These are phyloP conservation scores for Cosmia trapezina DNA, from an alignment of 2,888 invertebrate species.

Conservation along the genomic window DNA sequence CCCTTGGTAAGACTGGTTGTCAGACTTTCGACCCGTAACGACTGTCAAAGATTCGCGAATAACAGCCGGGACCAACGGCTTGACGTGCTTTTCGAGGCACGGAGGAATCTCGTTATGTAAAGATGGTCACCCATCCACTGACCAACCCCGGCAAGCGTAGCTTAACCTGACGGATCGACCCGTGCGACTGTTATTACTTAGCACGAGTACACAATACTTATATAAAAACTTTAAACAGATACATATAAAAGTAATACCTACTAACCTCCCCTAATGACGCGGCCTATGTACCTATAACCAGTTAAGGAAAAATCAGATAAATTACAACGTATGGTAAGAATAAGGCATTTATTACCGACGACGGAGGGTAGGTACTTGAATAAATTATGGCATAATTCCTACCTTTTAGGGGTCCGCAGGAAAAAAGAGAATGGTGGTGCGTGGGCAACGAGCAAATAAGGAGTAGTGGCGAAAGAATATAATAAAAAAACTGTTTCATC, in stretches of 20 bases:
- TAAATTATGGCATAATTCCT: conserved; percentile 59
- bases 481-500: neutral
- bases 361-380: conserved; percentile 47
- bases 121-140: no score
- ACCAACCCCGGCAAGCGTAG: no score
- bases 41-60: no score
- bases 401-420: conserved; percentile 42
- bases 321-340: conserved; percentile 44
- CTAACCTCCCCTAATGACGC: neutral
- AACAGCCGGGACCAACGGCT: no score
- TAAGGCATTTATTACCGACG: conserved; percentile 26
- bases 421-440: neutral
- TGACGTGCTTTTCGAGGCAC: no score
- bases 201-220: neutral
- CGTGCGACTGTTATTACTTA: no score
- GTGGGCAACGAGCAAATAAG: neutral
- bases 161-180: no score
- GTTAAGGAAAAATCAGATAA: conserved; percentile 60
- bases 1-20: no score
- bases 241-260: conserved; percentile 3
- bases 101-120: no score
- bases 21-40: no score
- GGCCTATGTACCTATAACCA: conserved; percentile 17
- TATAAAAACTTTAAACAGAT: neutral
- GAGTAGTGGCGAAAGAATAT: neutral